Percentiles rank a stretch among this genome's conserved stretches.
These are phyloP conservation scores for Drosophila austrosaltans DNA, from an alignment of 2,888 invertebrate genomes.

Conservation along the genomic window DNA sequence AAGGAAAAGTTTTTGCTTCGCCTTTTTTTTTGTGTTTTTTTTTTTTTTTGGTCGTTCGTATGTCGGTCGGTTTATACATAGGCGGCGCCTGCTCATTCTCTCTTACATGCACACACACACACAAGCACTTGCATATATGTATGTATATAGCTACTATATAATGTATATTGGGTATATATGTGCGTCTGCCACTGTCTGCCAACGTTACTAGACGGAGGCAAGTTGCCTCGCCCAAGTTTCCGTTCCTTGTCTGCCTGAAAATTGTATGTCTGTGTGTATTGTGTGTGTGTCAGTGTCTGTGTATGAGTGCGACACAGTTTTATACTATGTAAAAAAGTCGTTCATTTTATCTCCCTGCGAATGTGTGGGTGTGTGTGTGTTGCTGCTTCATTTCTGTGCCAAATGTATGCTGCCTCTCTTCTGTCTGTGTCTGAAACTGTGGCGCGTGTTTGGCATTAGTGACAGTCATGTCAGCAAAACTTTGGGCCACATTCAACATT, in stretches of 20 bases:
- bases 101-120: conserved; percentile 15
- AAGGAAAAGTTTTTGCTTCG: conserved; percentile 48
- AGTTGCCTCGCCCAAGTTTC: conserved; percentile 57
- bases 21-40: conserved; percentile 28
- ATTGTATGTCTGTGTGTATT: conserved; percentile 24
- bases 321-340: conserved; percentile 54
- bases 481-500: conserved; percentile 78
- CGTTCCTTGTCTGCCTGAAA: conserved; percentile 32
- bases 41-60: conserved; percentile 28
- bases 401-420: conserved; percentile 30
- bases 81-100: conserved; percentile 54
- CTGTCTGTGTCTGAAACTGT: conserved; percentile 73
- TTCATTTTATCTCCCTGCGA: conserved; percentile 58
- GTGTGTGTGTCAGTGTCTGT: conserved; percentile 31
- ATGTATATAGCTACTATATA: conserved; percentile 9
- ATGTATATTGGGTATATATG: conserved; percentile 22
- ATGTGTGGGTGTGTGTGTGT: conserved; percentile 20
- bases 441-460: conserved; percentile 80
- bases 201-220: conserved; percentile 61
- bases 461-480: conserved; percentile 80
- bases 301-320: conserved; percentile 26
- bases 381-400: conserved; percentile 18
- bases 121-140: neutral
- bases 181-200: conserved; percentile 63
- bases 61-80: conserved; percentile 37